Percentiles rank a stretch among this genome's conserved stretches.
Evolutionary conservation across 1,140 invertebrate genomes (phyloP).

Genomic region (Halictus rubicundus): DNA sequence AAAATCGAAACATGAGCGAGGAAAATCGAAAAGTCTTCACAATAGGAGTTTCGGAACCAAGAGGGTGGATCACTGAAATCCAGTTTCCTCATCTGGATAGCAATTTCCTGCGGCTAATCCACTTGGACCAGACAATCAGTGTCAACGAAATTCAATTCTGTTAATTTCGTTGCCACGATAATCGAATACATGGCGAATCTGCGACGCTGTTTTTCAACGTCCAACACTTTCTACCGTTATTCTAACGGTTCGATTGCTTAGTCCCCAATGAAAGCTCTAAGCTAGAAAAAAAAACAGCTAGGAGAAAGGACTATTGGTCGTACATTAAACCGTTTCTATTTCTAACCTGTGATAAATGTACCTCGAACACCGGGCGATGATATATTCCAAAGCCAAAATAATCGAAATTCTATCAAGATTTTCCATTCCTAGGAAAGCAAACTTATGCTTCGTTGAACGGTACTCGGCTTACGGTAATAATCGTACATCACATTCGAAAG

Average conservation of each 20-base stretch:
- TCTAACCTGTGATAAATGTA: no score
- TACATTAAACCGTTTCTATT: no score
- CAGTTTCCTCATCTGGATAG: constrained; percentile 34
- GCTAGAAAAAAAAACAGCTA: no score
- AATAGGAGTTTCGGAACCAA: constrained; percentile 12
- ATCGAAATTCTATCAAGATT: not conserved
- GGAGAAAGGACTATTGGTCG: no score
- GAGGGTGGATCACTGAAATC: constrained; percentile 34
- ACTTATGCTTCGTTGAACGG: not conserved
- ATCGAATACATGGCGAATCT: no score
- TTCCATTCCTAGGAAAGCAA: not conserved
- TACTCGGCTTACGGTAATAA: not conserved
- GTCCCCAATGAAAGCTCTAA: no score
- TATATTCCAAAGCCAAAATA: not conserved
- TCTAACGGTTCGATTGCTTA: no score
- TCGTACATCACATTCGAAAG: not conserved
- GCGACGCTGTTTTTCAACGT: no score
- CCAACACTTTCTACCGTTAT: no score
- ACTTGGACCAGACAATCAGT: not conserved
- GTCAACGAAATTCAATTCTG: constrained; percentile 12
- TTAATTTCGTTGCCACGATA: not conserved
- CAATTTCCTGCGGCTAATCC: constrained; percentile 47
- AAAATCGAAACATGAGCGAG: not conserved
- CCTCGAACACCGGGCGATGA: no score
- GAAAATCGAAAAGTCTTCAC: not conserved